Percentiles rank a stretch among this genome's conserved stretches.
These are phyloP conservation scores for Malurus leucopterus DNA, from an alignment of 2,797 vertebrate genomes.

Conservation along the genomic window DNA sequence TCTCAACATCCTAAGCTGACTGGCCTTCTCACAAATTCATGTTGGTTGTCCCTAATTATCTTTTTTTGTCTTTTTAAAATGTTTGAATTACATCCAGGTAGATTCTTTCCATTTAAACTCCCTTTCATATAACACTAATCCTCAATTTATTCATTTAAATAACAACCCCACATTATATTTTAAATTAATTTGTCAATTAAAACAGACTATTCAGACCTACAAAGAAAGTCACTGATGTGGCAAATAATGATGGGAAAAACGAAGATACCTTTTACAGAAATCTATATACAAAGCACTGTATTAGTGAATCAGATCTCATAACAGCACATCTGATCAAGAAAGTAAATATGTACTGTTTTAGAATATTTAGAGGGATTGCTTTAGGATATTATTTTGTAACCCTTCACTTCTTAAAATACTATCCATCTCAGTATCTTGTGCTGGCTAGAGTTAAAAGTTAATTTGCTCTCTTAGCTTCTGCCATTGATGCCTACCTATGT, in stretches of 20 bases:
- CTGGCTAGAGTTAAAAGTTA: not conserved
- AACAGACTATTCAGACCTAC: not conserved
- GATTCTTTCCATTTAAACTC: not conserved
- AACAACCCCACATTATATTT: conserved; percentile 3
- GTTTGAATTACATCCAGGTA: not conserved
- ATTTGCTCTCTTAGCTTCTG: not conserved
- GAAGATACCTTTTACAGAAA: not conserved
- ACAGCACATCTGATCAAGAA: not conserved
- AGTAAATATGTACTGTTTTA: not conserved
- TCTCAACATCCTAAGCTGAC: not conserved
- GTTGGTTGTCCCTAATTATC: conserved; percentile 7
- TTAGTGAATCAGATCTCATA: not conserved
- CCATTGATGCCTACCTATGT: not conserved
- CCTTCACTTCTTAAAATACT: not conserved
- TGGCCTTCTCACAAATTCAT: not conserved
- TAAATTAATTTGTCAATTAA: conserved; percentile 19
- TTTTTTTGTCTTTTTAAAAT: not conserved
- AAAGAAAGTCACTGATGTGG: not conserved
- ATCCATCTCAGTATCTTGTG: not conserved
- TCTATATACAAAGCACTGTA: not conserved
- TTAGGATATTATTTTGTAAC: not conserved
- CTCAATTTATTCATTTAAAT: conserved; percentile 21
- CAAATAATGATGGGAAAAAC: not conserved
- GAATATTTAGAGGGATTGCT: not conserved
- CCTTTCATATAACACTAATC: conserved; percentile 3